Evolutionary conservation across 2,888 invertebrate species (phyloP), one percentile per base, ranked within the genome.

Genomic region (Brenthis ino): DNA sequence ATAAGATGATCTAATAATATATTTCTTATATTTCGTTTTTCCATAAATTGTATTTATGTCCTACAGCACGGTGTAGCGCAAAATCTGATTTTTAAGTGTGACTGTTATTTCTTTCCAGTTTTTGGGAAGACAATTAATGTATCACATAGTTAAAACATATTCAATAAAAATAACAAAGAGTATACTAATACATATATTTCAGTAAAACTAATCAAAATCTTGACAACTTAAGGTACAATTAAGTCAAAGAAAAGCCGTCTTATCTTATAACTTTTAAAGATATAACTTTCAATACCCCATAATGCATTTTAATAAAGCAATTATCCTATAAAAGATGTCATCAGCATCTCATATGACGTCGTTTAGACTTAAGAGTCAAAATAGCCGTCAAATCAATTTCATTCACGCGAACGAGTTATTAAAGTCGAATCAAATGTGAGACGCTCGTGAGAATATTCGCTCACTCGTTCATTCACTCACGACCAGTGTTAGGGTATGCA

Each of bases 331-430:
- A 75, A 75, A 76, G 73, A 74, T 74, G 76, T 74, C 77, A 77
- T 76, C 79, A 75, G 70, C 74, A 74, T 73, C 70, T 70, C 68
- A 72, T 50, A 60, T 60, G 28, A 48, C 60, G 60, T 50, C 48
- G 48, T 77, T 76, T 74, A 76, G 74, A 77, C 73, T 75, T 77
- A 77, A 77, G 76, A 86, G 84, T 85, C 87, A 85, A 85, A 88
- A 89, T 85, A 87, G 80, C 82, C 83, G 82, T 82, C 89, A 85
- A 92, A 91, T 92, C 92, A 92, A 91, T 92, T 90, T 89, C 82
- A 85, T 91, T 91, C 92, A 92, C 91, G 92, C 92, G 85, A 92
- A 81, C 82, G 80, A 82, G 81, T 89, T 91, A 91, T 92, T 91
- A 92, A 84, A 89, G 85, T 87, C 87, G 86, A 89, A 91, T 91